These are phyloP conservation scores for Sesia bembeciformis DNA, from an alignment of 2,888 invertebrate species.

Conservation along the genomic window DNA sequence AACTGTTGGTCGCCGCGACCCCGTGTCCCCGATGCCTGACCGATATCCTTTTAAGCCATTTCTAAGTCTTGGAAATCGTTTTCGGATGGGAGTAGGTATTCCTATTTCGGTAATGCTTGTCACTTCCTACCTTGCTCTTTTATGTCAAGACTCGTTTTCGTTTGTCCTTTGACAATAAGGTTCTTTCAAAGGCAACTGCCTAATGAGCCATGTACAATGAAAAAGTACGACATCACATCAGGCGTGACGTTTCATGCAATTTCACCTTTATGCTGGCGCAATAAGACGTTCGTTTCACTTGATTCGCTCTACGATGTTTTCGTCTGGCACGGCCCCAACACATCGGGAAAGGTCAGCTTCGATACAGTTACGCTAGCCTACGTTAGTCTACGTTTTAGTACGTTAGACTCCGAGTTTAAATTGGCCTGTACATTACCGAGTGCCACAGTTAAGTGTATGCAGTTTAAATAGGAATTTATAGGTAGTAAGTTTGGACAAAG, in stretches of 20 bases:
- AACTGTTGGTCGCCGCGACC: too few species aligned
- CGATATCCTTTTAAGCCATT: too few species aligned
- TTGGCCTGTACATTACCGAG: not conserved
- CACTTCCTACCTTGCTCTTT: conserved; percentile 1
- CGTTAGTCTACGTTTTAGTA: not conserved
- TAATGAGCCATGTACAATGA: conserved; percentile 48
- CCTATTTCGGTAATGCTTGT: not conserved
- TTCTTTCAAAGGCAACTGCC: conserved; percentile 25
- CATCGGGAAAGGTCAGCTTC: not conserved
- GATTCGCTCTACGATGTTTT: not conserved
- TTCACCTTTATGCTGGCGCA: too few species aligned
- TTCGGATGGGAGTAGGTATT: too few species aligned
- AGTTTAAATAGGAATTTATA: not conserved
- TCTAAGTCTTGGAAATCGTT: too few species aligned
- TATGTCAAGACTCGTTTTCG: conserved; percentile 12
- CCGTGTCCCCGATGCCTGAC: too few species aligned
- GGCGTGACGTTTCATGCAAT: too few species aligned
- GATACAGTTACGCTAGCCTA: not conserved
- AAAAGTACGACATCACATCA: conserved; percentile 7
- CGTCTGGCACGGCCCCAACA: not conserved
- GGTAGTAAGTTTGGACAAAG: not conserved
- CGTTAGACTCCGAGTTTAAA: not conserved
- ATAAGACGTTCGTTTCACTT: too few species aligned
- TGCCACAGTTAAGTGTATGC: not conserved
- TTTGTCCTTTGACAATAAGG: conserved; percentile 33